Base-by-base conservation (phyloP, 2,797 vertebrate genomes). In the Myotis myotis region DNA sequence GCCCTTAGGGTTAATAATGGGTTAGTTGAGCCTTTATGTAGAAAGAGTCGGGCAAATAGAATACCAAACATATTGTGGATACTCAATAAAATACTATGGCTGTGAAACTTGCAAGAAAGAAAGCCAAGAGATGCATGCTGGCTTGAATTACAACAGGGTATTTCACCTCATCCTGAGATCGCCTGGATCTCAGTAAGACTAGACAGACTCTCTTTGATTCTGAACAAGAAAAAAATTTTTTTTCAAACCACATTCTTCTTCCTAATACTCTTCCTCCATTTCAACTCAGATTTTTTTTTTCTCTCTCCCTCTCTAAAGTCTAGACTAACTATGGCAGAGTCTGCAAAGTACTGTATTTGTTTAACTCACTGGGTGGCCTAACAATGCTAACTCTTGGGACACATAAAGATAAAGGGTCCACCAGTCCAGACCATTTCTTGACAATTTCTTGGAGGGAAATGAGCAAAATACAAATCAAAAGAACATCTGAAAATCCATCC, bases 401-500 rank as follows among this genome's bases (percentile, higher is more conserved):
- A 91, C 83, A 84, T 6, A 91, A 88, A 87, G 64, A 81, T 89
- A 74, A 91, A 75, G 28, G 38, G 47, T 28, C 47, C 57, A 80
- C 20, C 57, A 75, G 57, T 80, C 75, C 60, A 71, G 57, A 79
- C n/a, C 3, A 60, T 82, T 87, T 93, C 41, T 89, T 80, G 41
- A 84, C 33, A 78, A 89, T 72, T 93, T 93, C 33, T 91, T 95
- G 53, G 72, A 88, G 17, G 12, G 25, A 91, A 95, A 93, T 36
- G 38, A 78, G 68, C 72, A 93, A 92, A 92, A 7, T 80, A 81
- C 64, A 84, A 80, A 62, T 75, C 33, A 89, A 74, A 93, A 93
- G 55, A 91, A 44, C 64, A 87, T 38, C 72, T 89, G 83, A 55
- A 86, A 89, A 62, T 74, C 88, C n/a, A 66, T 41, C 47, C 71